Evolutionary conservation across 2,113 vertebrate species (phyloP), one percentile per base, ranked within the genome.

Genomic region (Rhodinocichla rosea): DNA sequence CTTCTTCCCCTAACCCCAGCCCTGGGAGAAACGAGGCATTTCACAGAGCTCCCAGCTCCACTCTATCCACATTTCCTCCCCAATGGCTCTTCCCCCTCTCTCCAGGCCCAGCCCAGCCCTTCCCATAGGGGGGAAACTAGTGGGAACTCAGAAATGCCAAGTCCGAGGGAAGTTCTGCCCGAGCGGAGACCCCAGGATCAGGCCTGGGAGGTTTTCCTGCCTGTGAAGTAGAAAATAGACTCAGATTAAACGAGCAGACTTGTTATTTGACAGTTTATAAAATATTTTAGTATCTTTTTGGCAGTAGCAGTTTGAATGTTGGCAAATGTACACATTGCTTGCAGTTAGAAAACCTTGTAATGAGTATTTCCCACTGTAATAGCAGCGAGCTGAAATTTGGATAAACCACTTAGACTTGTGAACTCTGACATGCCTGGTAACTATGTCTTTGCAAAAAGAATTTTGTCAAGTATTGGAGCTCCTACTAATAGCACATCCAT

Each of bases 401-500:
- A 98, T 98, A 97, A 98, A 98, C 98, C 98, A 98, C 98, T 98
- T 97, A 98, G 98, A 98, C 97, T 97, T 96, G 95, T 98, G 98
- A 98, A 98, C 98, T 98, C 97, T 98, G 98, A 98, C 98, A 98
- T 91, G 97, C 97, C 96, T 96, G 97, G 97, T 97, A 98, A 98
- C 98, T 98, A 97, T 98, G 98, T 98, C 98, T 98, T 97, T 97
- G 97, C 98, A 94, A 93, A 93, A 97, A 98, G 98, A 98, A 97
- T 98, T 98, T 98, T 98, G 98, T 98, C 98, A 98, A 98, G 97
- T 98, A 97, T 97, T 91, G 97, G 98, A 98, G 98, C 98, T 98
- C 97, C 97, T 95, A 87, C 98, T 98, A 98, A 98, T 98, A 98
- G 98, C 98, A 98, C 98, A 98, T 98, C 98, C 97, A 98, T 98